Base-by-base conservation (phyloP, 2,888 invertebrate genomes). In the Dusona sp. region DNA sequence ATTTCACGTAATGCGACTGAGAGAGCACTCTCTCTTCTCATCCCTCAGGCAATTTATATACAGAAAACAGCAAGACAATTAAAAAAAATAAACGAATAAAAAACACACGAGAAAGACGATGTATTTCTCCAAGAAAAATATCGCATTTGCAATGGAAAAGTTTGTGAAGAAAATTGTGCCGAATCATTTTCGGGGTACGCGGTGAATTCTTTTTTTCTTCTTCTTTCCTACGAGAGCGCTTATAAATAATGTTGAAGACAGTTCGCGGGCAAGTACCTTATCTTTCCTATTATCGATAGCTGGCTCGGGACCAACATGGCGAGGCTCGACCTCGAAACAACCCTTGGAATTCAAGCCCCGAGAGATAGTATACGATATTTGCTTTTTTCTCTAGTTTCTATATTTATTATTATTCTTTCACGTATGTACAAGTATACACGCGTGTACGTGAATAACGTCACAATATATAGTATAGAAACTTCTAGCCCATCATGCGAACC, bases 211-310 rank as follows among this genome's bases (percentile, higher is more conserved):
- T 38, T 74, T 51, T 61, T 42, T 19, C 25, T 33, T 22, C 38
- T 33, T 33, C 45, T 51, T 45, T 19, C 42, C 51, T n/a, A 11
- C 19, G 38, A 6, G 8, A 48, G 42, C 54, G 64, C 61, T 73
- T 48, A 84, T 79, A 87, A 87, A 86, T 82, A 45, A 75, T 81
- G 68, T 67, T 77, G 48, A 64, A 45, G 83, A 67, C 51, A 67
- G 75, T 61, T 61, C 65, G 51, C 83, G 54, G 64, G 48, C 64
- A 74, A 82, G 84, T 75, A 65, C 90, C 93, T 94, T 94, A 94
- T 94, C 94, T 94, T 93, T 92, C 91, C 92, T 93, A 94, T 94
- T 94, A 94, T 94, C 94, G 94, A 94, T 93, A 93, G 93, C 92
- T 93, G 93, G 93, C 92, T 85, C 84, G 84, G 90, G 90, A 93